These are phyloP conservation scores for Papilio helenus DNA, from an alignment of 1,140 invertebrate genomes.

Conservation along the genomic window DNA sequence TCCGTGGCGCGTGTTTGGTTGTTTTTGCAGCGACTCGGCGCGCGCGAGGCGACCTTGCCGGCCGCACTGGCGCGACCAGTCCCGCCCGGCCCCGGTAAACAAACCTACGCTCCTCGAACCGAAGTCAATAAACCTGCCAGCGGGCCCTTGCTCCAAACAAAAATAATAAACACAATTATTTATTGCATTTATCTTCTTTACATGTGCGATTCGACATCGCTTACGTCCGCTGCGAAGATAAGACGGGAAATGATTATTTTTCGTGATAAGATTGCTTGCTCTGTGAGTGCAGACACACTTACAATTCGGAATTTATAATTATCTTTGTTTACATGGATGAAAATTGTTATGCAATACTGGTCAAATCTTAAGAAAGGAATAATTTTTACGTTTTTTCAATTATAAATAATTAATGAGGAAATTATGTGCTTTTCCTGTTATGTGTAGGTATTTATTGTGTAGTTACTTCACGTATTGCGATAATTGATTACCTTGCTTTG, in stretches of 20 bases:
- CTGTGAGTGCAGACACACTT: not conserved
- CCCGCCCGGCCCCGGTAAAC: slow-evolving; percentile 54
- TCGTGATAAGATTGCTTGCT: slow-evolving; percentile 26
- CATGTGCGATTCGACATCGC: slow-evolving; percentile 23
- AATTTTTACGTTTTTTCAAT: too few relatives aligned
- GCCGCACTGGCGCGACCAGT: slow-evolving; percentile 58
- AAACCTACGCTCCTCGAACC: slow-evolving; percentile 16
- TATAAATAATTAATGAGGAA: not conserved
- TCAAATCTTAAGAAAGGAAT: not conserved
- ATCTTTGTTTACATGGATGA: not conserved
- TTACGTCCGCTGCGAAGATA: not conserved
- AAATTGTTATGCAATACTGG: not conserved
- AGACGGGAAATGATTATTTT: slow-evolving; percentile 27
- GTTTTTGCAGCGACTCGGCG: slow-evolving; percentile 62
- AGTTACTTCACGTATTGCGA: not conserved
- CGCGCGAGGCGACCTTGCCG: slow-evolving; percentile 72
- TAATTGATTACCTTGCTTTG: not conserved
- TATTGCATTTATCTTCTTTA: slow-evolving; percentile 24
- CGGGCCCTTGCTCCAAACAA: slow-evolving; percentile 16
- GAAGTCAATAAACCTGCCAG: slow-evolving; percentile 35
- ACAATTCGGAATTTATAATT: not conserved
- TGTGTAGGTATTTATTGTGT: not conserved
- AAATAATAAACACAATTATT: slow-evolving; percentile 21
- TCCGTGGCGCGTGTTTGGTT: slow-evolving; percentile 58
- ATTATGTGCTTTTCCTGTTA: not conserved